These are phyloP conservation scores for Proterorhinus semilunaris DNA, from an alignment of 2,113 vertebrate species.

Conservation along the genomic window DNA sequence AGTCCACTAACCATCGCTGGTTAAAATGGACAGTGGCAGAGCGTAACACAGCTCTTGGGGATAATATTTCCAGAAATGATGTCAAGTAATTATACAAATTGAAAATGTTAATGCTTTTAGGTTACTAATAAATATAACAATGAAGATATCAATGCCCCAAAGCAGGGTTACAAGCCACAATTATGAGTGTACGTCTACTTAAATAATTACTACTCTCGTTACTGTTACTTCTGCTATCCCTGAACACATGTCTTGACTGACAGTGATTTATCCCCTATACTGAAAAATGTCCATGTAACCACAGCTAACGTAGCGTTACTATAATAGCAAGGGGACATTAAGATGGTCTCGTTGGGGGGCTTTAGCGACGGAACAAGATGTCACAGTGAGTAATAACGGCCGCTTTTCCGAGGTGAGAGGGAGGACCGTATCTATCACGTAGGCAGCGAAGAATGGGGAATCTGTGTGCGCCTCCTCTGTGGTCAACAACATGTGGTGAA, in stretches of 20 bases:
- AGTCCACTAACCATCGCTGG: too few relatives aligned
- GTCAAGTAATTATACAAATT: too few relatives aligned
- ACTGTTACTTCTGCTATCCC: not conserved
- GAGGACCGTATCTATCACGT: constrained; percentile 25
- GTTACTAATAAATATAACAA: too few relatives aligned
- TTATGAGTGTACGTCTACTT: too few relatives aligned
- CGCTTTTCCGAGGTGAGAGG: constrained; percentile 48
- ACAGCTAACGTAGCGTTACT: constrained; percentile 52
- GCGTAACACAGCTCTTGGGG: too few relatives aligned
- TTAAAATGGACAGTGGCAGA: too few relatives aligned
- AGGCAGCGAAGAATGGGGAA: constrained; percentile 44
- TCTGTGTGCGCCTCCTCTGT: constrained; percentile 25
- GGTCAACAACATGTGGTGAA: constrained; percentile 67
- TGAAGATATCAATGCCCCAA: too few relatives aligned
- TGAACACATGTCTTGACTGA: not conserved
- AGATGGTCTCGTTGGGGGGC: not conserved
- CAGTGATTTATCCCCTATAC: constrained; percentile 5
- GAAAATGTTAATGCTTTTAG: too few relatives aligned
- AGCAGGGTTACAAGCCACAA: too few relatives aligned
- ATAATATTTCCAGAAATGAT: too few relatives aligned
- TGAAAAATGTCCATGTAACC: constrained; percentile 1
- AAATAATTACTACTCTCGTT: too few relatives aligned
- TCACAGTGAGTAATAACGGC: constrained; percentile 42
- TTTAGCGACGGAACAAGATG: constrained; percentile 30
- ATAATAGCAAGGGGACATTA: too few relatives aligned